Percentiles rank a stretch among this genome's conserved stretches.
phyloP scores from a whole-genome alignment of 2,888 invertebrate species.

The Pherbina coryleti region DNA sequence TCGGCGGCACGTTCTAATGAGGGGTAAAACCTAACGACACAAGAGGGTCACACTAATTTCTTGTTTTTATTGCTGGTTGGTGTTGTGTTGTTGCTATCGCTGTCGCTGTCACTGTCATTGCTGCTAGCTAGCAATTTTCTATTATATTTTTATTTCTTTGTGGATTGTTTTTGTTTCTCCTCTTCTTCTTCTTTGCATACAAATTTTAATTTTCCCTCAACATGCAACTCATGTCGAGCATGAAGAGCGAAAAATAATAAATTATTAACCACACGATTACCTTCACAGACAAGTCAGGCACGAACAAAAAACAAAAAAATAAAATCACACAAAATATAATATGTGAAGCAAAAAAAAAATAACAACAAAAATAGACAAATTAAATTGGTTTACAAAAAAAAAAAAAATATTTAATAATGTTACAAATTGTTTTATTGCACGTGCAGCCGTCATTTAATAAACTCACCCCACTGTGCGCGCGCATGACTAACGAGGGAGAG shows the following conservation, averaged over 20 bases:
- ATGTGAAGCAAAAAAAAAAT: background rate
- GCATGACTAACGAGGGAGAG: background rate
- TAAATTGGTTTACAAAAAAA: background rate
- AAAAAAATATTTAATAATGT: slow-evolving; percentile 17
- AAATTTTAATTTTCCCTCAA: slow-evolving; percentile 19
- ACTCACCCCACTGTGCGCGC: slow-evolving; percentile 7
- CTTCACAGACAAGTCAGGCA: background rate
- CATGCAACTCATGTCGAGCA: slow-evolving; percentile 21
- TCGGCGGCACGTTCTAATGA: background rate
- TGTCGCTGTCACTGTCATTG: background rate
- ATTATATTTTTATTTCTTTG: slow-evolving; percentile 4
- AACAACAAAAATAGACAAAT: background rate
- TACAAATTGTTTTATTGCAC: slow-evolving; percentile 35
- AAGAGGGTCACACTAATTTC: slow-evolving; percentile 3
- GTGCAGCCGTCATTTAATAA: slow-evolving; percentile 24
- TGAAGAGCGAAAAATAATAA: slow-evolving; percentile 23
- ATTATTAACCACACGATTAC: slow-evolving; percentile 32
- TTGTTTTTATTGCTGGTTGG: background rate
- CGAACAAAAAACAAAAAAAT: background rate
- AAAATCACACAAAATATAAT: background rate
- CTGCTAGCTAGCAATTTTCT: background rate
- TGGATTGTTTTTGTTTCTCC: background rate
- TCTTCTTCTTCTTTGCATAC: background rate
- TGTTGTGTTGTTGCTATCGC: too few relatives aligned
- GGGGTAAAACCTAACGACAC: slow-evolving; percentile 5